These are phyloP conservation scores for Papilio helenus DNA, from an alignment of 1,140 invertebrate genomes.

Conservation along the genomic window DNA sequence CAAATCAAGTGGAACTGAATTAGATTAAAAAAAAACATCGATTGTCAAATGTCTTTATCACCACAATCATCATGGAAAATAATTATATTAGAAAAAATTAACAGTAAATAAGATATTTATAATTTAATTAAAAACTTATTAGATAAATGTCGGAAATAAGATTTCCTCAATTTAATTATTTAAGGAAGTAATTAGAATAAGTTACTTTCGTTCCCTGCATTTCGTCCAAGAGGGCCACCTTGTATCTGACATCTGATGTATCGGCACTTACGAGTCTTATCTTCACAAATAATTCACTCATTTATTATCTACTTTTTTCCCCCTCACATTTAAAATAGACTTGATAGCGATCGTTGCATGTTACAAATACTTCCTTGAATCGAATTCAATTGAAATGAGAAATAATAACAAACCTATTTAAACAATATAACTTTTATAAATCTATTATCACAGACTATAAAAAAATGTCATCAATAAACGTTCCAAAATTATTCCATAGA, in stretches of 20 bases:
- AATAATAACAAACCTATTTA: too few species aligned
- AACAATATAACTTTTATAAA: too few species aligned
- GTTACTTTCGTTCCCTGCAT: slow-evolving; percentile 16
- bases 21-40: not conserved
- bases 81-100: not conserved
- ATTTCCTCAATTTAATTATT: not conserved
- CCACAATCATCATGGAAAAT: not conserved
- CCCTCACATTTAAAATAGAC: slow-evolving; percentile 30
- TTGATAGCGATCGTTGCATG: not conserved
- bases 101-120: not conserved
- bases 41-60: not conserved
- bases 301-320: slow-evolving; percentile 33
- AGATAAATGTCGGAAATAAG: not conserved
- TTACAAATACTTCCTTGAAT: slow-evolving; percentile 10
- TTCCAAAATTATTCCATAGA: too few species aligned
- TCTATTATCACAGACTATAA: too few species aligned
- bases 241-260: slow-evolving; percentile 31
- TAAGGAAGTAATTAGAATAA: not conserved
- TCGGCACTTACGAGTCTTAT: slow-evolving; percentile 33
- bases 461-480: too few species aligned
- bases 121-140: not conserved
- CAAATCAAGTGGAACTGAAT: not conserved
- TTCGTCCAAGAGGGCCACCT: slow-evolving; percentile 22
- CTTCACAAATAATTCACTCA: slow-evolving; percentile 30
- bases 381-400: not conserved